These are phyloP conservation scores for Sepiola atlantica DNA, from an alignment of 2,888 invertebrate species.

Conservation along the genomic window DNA sequence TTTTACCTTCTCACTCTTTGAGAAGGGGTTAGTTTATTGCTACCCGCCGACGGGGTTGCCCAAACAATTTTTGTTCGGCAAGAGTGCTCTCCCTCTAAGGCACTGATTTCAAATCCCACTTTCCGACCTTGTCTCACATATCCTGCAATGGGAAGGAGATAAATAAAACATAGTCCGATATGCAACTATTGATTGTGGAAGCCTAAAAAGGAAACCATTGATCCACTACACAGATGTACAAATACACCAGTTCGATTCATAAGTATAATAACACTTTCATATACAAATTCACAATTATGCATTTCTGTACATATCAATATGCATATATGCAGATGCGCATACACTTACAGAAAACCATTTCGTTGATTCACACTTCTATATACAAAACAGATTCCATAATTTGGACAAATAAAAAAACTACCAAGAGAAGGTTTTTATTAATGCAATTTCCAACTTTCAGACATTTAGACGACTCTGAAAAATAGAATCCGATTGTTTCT, in stretches of 20 bases:
- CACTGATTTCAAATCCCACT: too few relatives aligned
- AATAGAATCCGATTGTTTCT: background rate
- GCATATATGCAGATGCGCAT: background rate
- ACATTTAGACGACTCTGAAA: background rate
- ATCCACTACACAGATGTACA: background rate
- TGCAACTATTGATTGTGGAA: background rate
- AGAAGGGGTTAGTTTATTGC: too few relatives aligned
- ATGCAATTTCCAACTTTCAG: background rate
- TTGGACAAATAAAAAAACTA: background rate
- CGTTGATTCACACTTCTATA: background rate
- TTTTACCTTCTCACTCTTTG: too few relatives aligned
- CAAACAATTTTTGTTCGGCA: too few relatives aligned
- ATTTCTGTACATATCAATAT: background rate
- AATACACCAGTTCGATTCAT: background rate
- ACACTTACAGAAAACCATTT: too few relatives aligned
- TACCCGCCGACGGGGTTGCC: too few relatives aligned
- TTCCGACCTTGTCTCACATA: too few relatives aligned
- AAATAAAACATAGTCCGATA: too few relatives aligned
- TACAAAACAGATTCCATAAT: slow-evolving; percentile 14
- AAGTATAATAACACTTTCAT: background rate
- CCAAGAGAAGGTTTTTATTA: slow-evolving; percentile 9
- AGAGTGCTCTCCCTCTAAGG: too few relatives aligned
- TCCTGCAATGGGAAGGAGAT: too few relatives aligned
- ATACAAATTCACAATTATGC: background rate
- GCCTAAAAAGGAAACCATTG: background rate